Evolutionary conservation across 2,797 vertebrate species (phyloP).

Genomic region (Lithobates pipiens): DNA sequence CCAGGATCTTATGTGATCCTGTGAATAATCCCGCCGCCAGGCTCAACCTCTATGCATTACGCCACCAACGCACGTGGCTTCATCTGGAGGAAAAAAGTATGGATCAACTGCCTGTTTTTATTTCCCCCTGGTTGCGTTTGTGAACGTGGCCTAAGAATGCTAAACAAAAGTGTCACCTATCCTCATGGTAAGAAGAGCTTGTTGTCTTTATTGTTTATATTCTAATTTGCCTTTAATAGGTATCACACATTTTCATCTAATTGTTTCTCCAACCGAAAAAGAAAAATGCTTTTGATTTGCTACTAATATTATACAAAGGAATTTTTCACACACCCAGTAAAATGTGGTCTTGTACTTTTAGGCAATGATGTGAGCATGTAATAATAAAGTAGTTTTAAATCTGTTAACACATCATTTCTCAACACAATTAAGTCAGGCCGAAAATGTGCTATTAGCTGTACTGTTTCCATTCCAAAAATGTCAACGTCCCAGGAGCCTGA

Average conservation of each 20-base stretch:
- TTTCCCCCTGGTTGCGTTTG: too few relatives aligned
- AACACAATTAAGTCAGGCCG: constrained; percentile 3
- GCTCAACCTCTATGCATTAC: too few relatives aligned
- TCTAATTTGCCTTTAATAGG: too few relatives aligned
- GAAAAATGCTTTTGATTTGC: neutral
- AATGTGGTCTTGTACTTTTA: neutral
- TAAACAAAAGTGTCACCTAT: neutral
- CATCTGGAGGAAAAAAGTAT: too few relatives aligned
- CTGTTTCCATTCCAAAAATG: neutral
- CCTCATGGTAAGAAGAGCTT: neutral
- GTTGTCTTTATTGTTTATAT: neutral
- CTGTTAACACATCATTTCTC: constrained; percentile 9
- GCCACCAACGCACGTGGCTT: too few relatives aligned
- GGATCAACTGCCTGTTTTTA: too few relatives aligned
- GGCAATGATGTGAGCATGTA: neutral
- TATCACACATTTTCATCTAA: neutral
- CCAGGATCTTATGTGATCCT: too few relatives aligned
- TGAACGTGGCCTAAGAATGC: too few relatives aligned
- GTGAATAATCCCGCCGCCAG: too few relatives aligned
- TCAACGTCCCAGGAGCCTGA: neutral
- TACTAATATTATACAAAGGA: neutral
- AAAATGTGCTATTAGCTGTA: neutral
- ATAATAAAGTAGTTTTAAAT: constrained; percentile 14
- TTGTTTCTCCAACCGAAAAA: neutral
- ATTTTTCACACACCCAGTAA: neutral